A percentile compares a stretch with the other conserved stretches of the same genome.
Evolutionary conservation across 2,113 vertebrate genomes (phyloP).

Genomic region (Clupea harengus): DNA sequence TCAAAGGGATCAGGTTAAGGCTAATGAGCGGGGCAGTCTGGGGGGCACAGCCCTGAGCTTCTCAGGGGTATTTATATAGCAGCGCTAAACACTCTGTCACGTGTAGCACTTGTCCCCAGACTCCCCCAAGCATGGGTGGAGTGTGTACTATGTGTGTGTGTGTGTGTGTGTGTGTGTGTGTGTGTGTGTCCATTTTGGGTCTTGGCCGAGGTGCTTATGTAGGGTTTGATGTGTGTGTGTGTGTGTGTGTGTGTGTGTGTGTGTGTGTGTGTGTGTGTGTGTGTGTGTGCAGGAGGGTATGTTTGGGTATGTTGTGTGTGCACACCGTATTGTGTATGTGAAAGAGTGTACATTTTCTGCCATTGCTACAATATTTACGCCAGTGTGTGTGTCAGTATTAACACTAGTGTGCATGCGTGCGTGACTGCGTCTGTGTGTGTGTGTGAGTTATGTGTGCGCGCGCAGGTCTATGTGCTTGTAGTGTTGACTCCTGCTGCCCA

Average conservation of each 20-base stretch:
- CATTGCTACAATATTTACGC: too few relatives aligned
- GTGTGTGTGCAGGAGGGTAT: neutral
- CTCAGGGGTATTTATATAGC: neutral
- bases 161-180: neutral
- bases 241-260: neutral
- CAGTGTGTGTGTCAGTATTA: neutral
- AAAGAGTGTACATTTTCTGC: too few relatives aligned
- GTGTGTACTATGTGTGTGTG: neutral
- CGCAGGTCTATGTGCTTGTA: neutral
- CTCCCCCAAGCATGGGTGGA: neutral
- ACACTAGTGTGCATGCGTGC: neutral
- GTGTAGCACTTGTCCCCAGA: neutral
- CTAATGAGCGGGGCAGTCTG: neutral
- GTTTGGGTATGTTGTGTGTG: too few relatives aligned
- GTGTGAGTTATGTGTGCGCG: neutral
- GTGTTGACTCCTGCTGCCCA: neutral
- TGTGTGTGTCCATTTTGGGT: neutral
- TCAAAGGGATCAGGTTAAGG: neutral
- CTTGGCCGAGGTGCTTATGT: neutral
- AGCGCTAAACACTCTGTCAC: too few relatives aligned
- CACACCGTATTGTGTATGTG: too few relatives aligned
- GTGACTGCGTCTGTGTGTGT: neutral
- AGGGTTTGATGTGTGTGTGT: neutral
- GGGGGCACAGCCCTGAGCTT: neutral
- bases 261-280: neutral